A percentile compares a stretch with the other conserved stretches of the same genome.
These are phyloP conservation scores for Lethocerus indicus DNA, from an alignment of 1,140 invertebrate species.

Conservation along the genomic window DNA sequence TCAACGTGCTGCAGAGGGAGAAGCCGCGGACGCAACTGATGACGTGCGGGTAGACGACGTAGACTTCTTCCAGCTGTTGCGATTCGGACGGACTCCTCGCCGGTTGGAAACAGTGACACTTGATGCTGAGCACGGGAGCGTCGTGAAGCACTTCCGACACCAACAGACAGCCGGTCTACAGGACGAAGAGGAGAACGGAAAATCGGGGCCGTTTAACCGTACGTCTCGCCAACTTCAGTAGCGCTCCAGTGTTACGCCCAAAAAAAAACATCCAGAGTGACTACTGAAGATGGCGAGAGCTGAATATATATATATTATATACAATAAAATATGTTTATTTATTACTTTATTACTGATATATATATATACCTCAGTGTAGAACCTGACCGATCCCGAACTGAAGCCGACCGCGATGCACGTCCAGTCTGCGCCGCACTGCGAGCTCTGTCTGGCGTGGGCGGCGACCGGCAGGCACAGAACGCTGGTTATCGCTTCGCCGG, in stretches of 20 bases:
- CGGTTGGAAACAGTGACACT: slow-evolving; percentile 53
- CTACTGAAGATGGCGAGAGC: too few species aligned
- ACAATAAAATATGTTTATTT: too few species aligned
- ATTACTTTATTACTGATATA: too few species aligned
- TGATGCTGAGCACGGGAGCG: slow-evolving; percentile 58
- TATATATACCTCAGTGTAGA: slow-evolving; percentile 71
- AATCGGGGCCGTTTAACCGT: too few species aligned
- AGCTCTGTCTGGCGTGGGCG: slow-evolving; percentile 46
- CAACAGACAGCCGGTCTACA: slow-evolving; percentile 56
- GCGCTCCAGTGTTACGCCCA: too few species aligned
- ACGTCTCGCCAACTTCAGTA: too few species aligned
- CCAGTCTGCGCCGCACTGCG: slow-evolving; percentile 68
- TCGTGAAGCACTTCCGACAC: slow-evolving; percentile 72
- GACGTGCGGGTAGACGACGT: slow-evolving; percentile 56
- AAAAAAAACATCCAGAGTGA: too few species aligned
- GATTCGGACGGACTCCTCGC: slow-evolving; percentile 32
- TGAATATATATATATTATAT: too few species aligned
- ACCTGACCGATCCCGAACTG: slow-evolving; percentile 62
- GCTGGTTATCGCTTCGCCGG: slow-evolving; percentile 35
- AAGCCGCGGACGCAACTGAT: slow-evolving; percentile 70
- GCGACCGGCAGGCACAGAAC: slow-evolving; percentile 41
- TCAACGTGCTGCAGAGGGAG: slow-evolving; percentile 62
- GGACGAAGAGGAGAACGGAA: too few species aligned
- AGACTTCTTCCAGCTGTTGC: slow-evolving; percentile 59
- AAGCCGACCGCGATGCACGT: slow-evolving; percentile 81